Base-by-base conservation (phyloP, 2,888 invertebrate genomes). In the Cecidostiba fungosa region DNA sequence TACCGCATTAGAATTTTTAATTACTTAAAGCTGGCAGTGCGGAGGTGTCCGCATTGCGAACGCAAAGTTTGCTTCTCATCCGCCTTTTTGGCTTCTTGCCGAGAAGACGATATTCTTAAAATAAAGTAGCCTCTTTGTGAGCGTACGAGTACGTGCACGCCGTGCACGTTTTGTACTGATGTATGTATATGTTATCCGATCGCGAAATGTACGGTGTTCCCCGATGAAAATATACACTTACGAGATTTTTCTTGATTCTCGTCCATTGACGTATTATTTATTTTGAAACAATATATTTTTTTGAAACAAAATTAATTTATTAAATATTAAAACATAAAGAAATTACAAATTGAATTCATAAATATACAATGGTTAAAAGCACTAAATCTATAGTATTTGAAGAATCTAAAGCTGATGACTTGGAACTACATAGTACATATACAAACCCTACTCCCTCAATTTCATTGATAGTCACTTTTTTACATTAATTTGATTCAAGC, bases 11-110 rank as follows among this genome's bases (percentile, higher is more conserved):
- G 70, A 19, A 66, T 29, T 26, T 66, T 29, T 66, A 72, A 72
- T 72, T 72, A 23, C 8, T 54, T 36, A 72, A 72, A 72, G 72
- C 50, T 54, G 29, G 50, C 39, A n/a, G n/a, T 10, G 36, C 16
- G 36, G n/a, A n/a, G 43, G 72, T n/a, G 72, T 19, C 39, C 32
- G 36, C 36, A 19, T 70, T n/a, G 70, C 70, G 16, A n/a, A n/a
- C 36, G 54, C 54, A 29, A 66, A 66, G 26, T 66, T 59, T 59
- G 19, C 54, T n/a, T n/a, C 54, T 59, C n/a, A 36, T 70, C 19
- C 10, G 23, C 5, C 74, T 84, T 84, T 23, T 79, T 84, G 83
- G 83, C 83, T 8, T 73, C 47, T 62, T 43, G 72, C 82, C 82
- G 78, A 84, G 32, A 54, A 39, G 43, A 39, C 72, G 66, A 66